Percentiles rank a stretch among this genome's conserved stretches.
These are phyloP conservation scores for Osmerus mordax DNA, from an alignment of 2,113 vertebrate species.

Conservation along the genomic window DNA sequence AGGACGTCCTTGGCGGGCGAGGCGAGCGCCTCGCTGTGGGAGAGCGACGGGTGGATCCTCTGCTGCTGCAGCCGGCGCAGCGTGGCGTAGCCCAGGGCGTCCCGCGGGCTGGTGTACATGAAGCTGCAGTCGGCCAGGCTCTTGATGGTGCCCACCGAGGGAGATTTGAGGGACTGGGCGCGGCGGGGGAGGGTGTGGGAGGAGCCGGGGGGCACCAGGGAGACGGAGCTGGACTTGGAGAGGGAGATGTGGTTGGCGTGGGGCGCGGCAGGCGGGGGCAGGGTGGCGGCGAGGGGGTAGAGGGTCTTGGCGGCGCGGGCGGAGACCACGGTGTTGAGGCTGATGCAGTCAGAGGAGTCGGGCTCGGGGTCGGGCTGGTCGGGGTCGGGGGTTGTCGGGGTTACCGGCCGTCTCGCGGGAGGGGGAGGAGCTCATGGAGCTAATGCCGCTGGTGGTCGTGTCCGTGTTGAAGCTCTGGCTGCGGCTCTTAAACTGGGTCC, in stretches of 20 bases:
- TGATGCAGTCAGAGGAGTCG: constrained; percentile 91
- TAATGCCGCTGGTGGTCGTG: constrained; percentile 97
- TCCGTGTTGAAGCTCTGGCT: constrained; percentile 99
- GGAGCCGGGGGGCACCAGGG: constrained; percentile 88
- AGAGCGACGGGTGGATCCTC: constrained; percentile 94
- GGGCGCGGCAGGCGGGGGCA: constrained; percentile 46
- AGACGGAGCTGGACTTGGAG: constrained; percentile 88
- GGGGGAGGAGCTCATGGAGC: constrained; percentile 98
- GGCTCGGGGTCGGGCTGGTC: constrained; percentile 76
- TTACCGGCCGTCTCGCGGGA: constrained; percentile 90
- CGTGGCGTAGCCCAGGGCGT: constrained; percentile 94
- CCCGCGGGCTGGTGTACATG: constrained; percentile 94
- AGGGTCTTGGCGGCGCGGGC: constrained; percentile 90
- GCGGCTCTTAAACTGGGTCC: constrained; percentile 93
- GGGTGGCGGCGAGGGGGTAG: constrained; percentile 75
- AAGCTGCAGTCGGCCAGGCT: constrained; percentile 95
- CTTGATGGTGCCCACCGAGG: constrained; percentile 90
- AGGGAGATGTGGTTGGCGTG: constrained; percentile 86
- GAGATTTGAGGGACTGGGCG: constrained; percentile 94
- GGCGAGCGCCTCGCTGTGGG: constrained; percentile 92
- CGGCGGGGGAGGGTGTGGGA: constrained; percentile 94
- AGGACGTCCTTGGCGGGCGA: constrained; percentile 97
- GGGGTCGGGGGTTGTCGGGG: constrained; percentile 78
- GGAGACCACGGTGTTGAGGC: constrained; percentile 94
- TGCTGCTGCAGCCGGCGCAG: constrained; percentile 94